Conservation (phyloP, 1,140 invertebrate species). For the Rhysida immarginata region DNA sequence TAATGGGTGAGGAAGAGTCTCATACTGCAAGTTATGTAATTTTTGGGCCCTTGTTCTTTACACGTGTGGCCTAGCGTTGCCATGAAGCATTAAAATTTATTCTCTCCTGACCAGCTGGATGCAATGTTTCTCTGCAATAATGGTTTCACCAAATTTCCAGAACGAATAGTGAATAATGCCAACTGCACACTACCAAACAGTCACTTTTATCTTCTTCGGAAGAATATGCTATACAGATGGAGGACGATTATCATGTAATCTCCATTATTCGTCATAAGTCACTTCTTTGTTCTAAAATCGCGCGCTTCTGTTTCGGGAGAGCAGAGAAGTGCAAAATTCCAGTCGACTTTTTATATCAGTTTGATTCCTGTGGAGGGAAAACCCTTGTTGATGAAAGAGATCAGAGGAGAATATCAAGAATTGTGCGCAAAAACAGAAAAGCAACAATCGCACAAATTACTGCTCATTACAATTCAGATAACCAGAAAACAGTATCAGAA, state of each 20-base stretch:
- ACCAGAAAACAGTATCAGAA: too few relatives aligned
- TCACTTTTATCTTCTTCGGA: background rate
- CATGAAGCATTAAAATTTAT: background rate
- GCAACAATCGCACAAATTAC: too few relatives aligned
- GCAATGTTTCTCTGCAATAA: background rate
- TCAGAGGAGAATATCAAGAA: too few relatives aligned
- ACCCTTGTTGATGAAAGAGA: too few relatives aligned
- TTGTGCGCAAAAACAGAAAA: too few relatives aligned
- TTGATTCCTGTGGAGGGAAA: too few relatives aligned
- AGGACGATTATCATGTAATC: background rate
- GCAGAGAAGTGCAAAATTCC: background rate
- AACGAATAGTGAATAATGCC: background rate
- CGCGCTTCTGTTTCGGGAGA: background rate
- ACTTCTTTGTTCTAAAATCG: background rate
- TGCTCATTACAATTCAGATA: too few relatives aligned
- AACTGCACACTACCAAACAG: too few relatives aligned
- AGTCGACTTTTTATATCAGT: background rate
- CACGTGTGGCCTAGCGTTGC: background rate
- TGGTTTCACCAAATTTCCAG: background rate
- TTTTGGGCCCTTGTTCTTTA: background rate
- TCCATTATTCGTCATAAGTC: background rate
- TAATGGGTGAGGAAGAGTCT: background rate
- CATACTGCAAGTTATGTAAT: background rate
- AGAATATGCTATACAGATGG: background rate
- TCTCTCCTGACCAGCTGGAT: background rate